Base-by-base conservation (phyloP, 2,888 invertebrate species). In the Seira ritae region DNA sequence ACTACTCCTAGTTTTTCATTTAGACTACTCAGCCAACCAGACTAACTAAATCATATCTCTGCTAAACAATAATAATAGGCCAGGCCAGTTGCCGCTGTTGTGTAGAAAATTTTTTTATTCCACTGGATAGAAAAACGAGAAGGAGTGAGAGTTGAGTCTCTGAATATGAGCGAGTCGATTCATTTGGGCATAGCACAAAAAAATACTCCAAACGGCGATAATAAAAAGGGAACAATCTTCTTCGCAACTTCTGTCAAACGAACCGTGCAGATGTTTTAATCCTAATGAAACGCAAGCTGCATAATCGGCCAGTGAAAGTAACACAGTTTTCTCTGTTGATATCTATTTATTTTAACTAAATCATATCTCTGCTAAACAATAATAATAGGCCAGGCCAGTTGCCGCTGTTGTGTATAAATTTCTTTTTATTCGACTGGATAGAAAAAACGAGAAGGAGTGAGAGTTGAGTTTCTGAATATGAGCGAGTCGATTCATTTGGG, bases 261-360 rank as follows among this genome's bases (percentile, higher is more conserved):
- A 31, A 31, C 31, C 31, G 8, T 31, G 31, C 8, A 31, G 31
- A 31, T 55, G 55, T 55, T 55, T 42, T 55, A 55, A 55, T 55
- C 55, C 55, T 55, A 3, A 55, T 31, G 12, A n/a, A 55, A 55
- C 3, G 55, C 55, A 55, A 55, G 12, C 55, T 55, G 55, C 55
- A 55, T 55, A 55, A 55, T 55, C 55, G 55, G 6, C 17, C 3
- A n/a, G 55, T 12, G n/a, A 55, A 55, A 55, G 55, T 55, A 55
- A 55, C 15, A 55, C 12, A 31, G 31, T 55, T 55, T 55, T 55
- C 17, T 55, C 17, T 55, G 6, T 17, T 17, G 55, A 55, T 55
- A 55, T 55, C 55, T 17, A n/a, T 55, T 55, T 55, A 55, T 55
- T n/a, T n/a, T n/a, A n/a, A 31, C 31, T 31, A n/a, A 55, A 55